Base-by-base conservation (phyloP, 2,888 invertebrate genomes). In the Phorcus lineatus region DNA sequence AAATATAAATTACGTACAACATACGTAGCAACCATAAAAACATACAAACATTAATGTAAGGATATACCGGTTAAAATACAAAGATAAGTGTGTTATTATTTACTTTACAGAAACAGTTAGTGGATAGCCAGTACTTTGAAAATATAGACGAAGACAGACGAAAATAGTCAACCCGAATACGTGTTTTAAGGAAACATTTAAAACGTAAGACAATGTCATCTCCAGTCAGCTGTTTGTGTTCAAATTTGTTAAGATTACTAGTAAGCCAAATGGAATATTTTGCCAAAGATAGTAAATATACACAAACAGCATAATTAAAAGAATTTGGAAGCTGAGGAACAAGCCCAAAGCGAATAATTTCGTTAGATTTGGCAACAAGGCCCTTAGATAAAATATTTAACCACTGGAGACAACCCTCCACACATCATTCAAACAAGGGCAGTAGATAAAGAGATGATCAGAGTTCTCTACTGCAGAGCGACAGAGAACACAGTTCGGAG, bases 401-500 rank as follows among this genome's bases (percentile, higher is more conserved):
- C 40, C 70, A 70, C 11, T 17, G 28, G 40, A 70, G 19, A 70
- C 70, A 36, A 70, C 36, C 36, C 19, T 4, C 70, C 70, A 70
- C 70, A 70, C 9, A n/a, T 24, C 70, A 70, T 17, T n/a, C 2
- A 19, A 16, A 70, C 70, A 70, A 19, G 40, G 40, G 36, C 70
- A 70, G 11, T 31, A 17, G n/a, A 70, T 16, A 40, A 70, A 70
- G 40, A 70, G 70, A 40, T 70, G 70, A 19, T 70, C 70, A 31
- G 70, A 70, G 19, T 22, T 70, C 19, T 70, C 70, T 36, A 70
- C 40, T 13, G 31, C 36, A n/a, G 70, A 40, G 3, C n/a, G 31
- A 40, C 70, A 70, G n/a, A 70, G 31, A 4, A 70, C 40, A 70
- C 70, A 70, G 70, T 70, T 40, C 2, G 70, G 70, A 70, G 70